These are phyloP conservation scores for Rhinogobius similis DNA, from an alignment of 2,113 vertebrate genomes.

Conservation along the genomic window DNA sequence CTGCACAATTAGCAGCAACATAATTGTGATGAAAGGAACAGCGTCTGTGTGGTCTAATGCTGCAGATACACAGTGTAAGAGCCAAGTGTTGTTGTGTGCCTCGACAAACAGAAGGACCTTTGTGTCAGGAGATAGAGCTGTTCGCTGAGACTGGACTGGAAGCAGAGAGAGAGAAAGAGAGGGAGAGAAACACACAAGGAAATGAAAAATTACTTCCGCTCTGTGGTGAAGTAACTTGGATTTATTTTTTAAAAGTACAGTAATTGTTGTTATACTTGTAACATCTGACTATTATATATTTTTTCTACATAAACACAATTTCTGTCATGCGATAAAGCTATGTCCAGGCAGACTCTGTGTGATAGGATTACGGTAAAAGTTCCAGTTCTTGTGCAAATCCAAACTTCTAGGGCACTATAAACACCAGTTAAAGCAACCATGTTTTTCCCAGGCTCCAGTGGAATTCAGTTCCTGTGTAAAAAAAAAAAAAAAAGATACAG, in stretches of 20 bases:
- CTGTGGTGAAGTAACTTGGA: no score
- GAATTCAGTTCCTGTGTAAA: constrained; percentile 43
- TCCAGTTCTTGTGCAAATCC: no score
- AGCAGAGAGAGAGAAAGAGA: constrained; percentile 9
- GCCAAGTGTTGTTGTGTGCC: constrained; percentile 38
- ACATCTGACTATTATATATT: no score
- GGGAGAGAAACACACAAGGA: not conserved
- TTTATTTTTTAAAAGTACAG: no score
- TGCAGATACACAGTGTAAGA: constrained; percentile 31
- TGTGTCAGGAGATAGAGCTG: constrained; percentile 38
- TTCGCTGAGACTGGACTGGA: constrained; percentile 10
- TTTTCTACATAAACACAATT: no score
- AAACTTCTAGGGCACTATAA: constrained; percentile 23
- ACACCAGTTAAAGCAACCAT: constrained; percentile 46
- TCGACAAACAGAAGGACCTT: constrained; percentile 25
- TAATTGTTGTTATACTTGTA: no score
- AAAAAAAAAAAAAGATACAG: constrained; percentile 40
- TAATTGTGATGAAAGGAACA: constrained; percentile 54
- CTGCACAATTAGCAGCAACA: constrained; percentile 49
- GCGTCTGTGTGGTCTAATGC: constrained; percentile 46
- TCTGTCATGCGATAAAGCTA: no score
- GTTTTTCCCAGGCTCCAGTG: constrained; percentile 67
- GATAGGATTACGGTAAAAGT: no score
- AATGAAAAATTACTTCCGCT: not conserved
- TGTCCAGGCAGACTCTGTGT: no score